Base-by-base conservation (phyloP, 92 coral and sea anemone species). In the Heteractis magnifica region DNA sequence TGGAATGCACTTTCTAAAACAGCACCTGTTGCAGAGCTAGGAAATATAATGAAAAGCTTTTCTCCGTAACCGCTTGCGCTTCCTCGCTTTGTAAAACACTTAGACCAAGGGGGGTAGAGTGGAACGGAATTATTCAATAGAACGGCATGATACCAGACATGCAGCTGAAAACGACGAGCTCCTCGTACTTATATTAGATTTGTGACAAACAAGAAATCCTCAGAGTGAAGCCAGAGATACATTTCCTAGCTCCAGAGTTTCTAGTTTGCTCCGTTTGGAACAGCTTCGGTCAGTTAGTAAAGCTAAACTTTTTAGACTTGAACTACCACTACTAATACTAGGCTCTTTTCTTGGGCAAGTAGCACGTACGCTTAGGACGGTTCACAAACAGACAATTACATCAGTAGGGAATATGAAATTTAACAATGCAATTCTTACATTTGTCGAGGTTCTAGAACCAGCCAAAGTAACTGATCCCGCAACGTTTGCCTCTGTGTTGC, bases 91-190 rank as follows among this genome's bases (percentile, higher is more conserved):
- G 83, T 68, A 80, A 80, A 65, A 62, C 82, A 65, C 52, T 51
- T 82, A 18, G 49, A 75, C 79, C 86, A 13, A 82, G 86, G 86
- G 86, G 86, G 86, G 86, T 52, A 62, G 86, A 72, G 86, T 82
- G 73, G 52, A 19, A 55, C 56, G 58, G 53, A 9, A 62, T 58
- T 82, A 58, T 82, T 72, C 71, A 82, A n/a, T 64, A 51, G 86
- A 56, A 75, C 79, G 64, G 72, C 79, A 82, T 20, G 86, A 75
- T 52, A 82, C 80, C 77, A 82, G 79, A 75, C 86, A 52, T 56
- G 41, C 86, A 82, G 79, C 86, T 82, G 86, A 82, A 82, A 79
- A 62, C 75, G 72, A 64, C 84, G 65, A 81, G 73, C 41, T 68
- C 73, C 53, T 41, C 23, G 49, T 72, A 34, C 50, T 78, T 77